Base-by-base conservation (phyloP, 2,888 invertebrate genomes). In the Neoaliturus tenellus region DNA sequence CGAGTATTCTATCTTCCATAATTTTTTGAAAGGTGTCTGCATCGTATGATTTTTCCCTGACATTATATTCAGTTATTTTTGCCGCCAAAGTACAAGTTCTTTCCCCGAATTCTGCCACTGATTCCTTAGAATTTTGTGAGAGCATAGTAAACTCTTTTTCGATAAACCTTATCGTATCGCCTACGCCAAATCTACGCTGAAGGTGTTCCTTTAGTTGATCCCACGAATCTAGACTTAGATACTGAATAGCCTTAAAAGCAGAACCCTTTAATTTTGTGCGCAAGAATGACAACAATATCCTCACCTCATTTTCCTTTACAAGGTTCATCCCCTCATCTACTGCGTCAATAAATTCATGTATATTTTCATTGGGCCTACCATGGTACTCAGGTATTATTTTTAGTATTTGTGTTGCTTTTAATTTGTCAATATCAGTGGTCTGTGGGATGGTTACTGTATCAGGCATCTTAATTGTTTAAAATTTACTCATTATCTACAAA, bases 81-180 rank as follows among this genome's bases (percentile, higher is more conserved):
- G 78, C 39, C 2, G 39, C 78, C n/a, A 73, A 73, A 5, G 33
- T 73, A 23, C 73, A 73, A n/a, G 73, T 35, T 12, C 73, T 3
- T 23, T 41, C 44, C 2, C 78, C 78, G 20, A 44, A 78, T 41
- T 78, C 48, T 17, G 44, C 41, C 2, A 78, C 78, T 25, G 78
- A 12, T 23, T 78, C 78, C 1, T 44, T 39, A 10, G 6, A n/a
- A 44, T 23, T 44, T 28, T 78, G 41, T 4, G 1, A 20, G 6
- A 78, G 25, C 20, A 78, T 17, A 33, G 78, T 44, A 28, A 78
- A 78, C 31, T 78, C 78, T 5, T 73, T 73, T 35, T 78, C 44
- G 23, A 78, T 39, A n/a, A 44, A 78, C 10, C 44, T 5, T 3
- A 78, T 78, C 2, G 23, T n/a, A n/a, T 80, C 51, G 1, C 80